Base-by-base conservation (phyloP, 2,113 vertebrate species). In the Protomyctophum bolini region DNA sequence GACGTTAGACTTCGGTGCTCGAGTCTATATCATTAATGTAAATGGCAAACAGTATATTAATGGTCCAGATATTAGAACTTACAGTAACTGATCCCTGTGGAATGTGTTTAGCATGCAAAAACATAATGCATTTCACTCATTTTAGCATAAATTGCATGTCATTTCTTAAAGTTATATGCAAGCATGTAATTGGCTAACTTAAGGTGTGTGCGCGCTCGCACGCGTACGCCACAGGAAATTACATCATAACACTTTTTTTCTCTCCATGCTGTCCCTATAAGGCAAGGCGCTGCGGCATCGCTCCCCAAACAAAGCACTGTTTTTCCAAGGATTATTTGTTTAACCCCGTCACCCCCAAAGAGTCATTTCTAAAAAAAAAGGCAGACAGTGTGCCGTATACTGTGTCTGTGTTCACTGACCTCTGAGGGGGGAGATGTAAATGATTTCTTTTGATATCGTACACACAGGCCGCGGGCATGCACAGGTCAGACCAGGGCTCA, bases 321-420 rank as follows among this genome's bases (percentile, higher is more conserved):
- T 81, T 84, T 80, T 58, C 76, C 78, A 46, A 81, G 80, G 82
- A 88, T 73, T 21, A 66, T 87, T 68, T 60, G 73, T 87, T 86
- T 86, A 87, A 86, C 82, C 80, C 71, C 47, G 76, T 88, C 72
- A 78, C 86, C 88, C 21, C 77, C 77, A 65, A 69, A 62, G 77
- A 81, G 66, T 71, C 63, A 41, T 41, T 41, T 58, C 10, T 21
- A 21, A 68, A n/a, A 28, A 46, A 68, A 68, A n/a, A n/a, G n/a
- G 47, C 66, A 61, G 8, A 46, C 45, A 8, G 6, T 28, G 50
- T 29, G 21, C 64, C 70, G 75, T 70, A 73, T 77, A n/a, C n/a
- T n/a, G n/a, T 85, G 77, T 86, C 68, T 81, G 73, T 79, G 82
- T 70, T 77, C 82, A 83, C n/a, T 88, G 80, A 89, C 80, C 79